Conservation (phyloP, 92 coral and sea anemone genomes). For the Isaurus tuberculatus region DNA sequence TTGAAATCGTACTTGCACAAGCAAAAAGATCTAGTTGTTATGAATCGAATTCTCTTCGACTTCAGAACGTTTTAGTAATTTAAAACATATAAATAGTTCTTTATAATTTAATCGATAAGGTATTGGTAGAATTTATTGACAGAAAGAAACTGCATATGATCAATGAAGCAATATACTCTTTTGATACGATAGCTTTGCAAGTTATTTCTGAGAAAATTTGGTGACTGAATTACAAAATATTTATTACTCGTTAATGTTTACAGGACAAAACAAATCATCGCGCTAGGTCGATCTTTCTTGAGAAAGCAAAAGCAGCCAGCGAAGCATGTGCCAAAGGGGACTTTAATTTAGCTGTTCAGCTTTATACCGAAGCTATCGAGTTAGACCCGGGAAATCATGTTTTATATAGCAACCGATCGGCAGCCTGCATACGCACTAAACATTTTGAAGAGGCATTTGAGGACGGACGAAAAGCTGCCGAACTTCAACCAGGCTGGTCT, state of each 20-base stretch:
- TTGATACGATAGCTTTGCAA: not conserved
- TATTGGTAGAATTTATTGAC: not conserved
- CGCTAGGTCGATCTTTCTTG: constrained; percentile 74
- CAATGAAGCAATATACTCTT: constrained; percentile 14
- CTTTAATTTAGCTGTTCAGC: constrained; percentile 84
- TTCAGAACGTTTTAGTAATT: not conserved
- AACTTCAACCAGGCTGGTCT: constrained; percentile 92
- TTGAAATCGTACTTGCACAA: not conserved
- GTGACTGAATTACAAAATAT: constrained; percentile 37
- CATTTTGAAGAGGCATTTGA: constrained; percentile 88
- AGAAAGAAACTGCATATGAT: constrained; percentile 15
- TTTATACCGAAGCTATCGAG: constrained; percentile 92
- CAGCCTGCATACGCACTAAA: constrained; percentile 86
- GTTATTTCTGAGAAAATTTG: constrained; percentile 17
- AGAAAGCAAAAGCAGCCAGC: constrained; percentile 87
- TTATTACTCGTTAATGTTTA: constrained; percentile 25
- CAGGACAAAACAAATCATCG: constrained; percentile 55
- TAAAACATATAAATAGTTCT: constrained; percentile 1
- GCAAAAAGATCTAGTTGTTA: constrained; percentile 15
- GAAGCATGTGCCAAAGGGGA: constrained; percentile 92
- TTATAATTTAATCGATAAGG: constrained; percentile 9
- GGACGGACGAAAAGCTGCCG: constrained; percentile 88
- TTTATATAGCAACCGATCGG: constrained; percentile 96
- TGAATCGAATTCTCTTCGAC: constrained; percentile 15
- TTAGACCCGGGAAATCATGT: constrained; percentile 94